These are phyloP conservation scores for Oplegnathus fasciatus DNA, from an alignment of 2,113 vertebrate species.

Conservation along the genomic window DNA sequence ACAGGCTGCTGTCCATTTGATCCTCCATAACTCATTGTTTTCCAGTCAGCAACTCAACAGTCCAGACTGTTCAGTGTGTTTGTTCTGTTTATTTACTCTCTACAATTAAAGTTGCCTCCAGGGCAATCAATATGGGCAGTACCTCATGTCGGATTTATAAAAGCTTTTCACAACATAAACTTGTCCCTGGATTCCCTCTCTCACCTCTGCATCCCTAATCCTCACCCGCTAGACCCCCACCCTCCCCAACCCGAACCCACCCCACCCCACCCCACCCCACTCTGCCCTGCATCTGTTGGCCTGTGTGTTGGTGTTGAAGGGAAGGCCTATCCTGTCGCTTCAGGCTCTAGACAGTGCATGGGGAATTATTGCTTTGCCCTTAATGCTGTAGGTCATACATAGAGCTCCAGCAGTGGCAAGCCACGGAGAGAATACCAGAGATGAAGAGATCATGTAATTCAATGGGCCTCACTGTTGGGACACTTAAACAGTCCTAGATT, in stretches of 20 bases:
- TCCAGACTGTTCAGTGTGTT: neutral
- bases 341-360: neutral
- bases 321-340: constrained; percentile 15
- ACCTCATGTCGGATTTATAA: constrained; percentile 30
- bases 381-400: constrained; percentile 58
- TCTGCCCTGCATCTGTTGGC: neutral
- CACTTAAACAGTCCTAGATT: constrained; percentile 29
- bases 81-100: constrained; percentile 27
- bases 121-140: constrained; percentile 40
- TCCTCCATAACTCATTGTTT: constrained; percentile 14
- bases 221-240: neutral
- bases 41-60: neutral
- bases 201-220: constrained; percentile 21
- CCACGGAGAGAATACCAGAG: constrained; percentile 44
- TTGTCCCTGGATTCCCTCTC: constrained; percentile 2
- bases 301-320: neutral
- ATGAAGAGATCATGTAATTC: constrained; percentile 60
- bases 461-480: constrained; percentile 10
- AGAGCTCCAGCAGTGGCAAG: constrained; percentile 22
- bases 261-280: neutral
- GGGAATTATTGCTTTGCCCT: constrained; percentile 67
- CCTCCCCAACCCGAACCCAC: neutral
- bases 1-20: neutral
- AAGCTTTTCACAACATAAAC: constrained; percentile 47
- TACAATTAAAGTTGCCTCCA: constrained; percentile 44